Percentiles rank a stretch among this genome's conserved stretches.
Conservation (phyloP, 2,888 invertebrate species). For the Perizoma affinitatum region DNA sequence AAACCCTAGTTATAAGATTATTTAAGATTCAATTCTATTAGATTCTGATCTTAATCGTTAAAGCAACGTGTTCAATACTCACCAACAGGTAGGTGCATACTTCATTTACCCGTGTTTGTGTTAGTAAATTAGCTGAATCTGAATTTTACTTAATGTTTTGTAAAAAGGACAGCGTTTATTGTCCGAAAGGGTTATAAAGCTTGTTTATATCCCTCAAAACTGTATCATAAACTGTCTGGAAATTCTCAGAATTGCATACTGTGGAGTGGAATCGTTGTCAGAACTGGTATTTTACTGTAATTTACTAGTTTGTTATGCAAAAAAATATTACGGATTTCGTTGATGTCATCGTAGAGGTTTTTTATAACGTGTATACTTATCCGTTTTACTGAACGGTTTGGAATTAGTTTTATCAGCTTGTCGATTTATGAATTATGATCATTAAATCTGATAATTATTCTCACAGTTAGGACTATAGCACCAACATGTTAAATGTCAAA, state of each 20-base stretch:
- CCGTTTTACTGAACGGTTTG: slow-evolving; percentile 11
- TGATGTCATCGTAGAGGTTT: slow-evolving; percentile 11
- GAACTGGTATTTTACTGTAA: slow-evolving; percentile 22
- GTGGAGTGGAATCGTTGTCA: slow-evolving; percentile 2
- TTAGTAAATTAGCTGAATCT: no score
- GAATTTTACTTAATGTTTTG: no score
- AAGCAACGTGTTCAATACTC: no score
- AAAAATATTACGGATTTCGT: slow-evolving; percentile 18
- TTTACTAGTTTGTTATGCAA: slow-evolving; percentile 10
- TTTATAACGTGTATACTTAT: background rate
- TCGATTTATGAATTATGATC: slow-evolving; percentile 7
- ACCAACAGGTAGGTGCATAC: no score
- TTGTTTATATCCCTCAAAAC: background rate
- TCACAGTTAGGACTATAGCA: no score
- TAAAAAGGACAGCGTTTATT: no score
- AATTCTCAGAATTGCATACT: slow-evolving; percentile 6
- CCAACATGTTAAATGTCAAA: no score
- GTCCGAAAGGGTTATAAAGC: background rate
- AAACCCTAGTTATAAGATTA: no score
- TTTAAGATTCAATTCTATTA: background rate
- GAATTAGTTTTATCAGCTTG: slow-evolving; percentile 4
- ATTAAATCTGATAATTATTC: no score
- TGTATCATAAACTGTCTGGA: background rate
- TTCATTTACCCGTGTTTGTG: no score
- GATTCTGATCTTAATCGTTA: background rate